Base-by-base conservation (phyloP, 1,140 invertebrate species). In the Drosophila truncata region DNA sequence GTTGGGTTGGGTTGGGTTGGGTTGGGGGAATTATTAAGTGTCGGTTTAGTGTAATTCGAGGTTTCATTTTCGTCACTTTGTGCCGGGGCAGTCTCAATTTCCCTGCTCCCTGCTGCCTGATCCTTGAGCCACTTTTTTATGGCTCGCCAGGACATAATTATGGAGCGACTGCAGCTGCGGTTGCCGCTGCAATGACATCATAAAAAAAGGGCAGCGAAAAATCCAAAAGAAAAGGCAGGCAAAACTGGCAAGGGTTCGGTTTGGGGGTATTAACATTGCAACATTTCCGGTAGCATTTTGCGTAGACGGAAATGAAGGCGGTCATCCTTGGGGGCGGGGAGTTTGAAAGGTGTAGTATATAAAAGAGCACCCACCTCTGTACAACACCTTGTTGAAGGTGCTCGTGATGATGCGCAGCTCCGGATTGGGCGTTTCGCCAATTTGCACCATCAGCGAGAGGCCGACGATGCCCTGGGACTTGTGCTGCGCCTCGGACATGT, bases 401-500 rank as follows among this genome's bases (percentile, higher is more conserved):
- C 96, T 97, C n/a, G 97, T 98, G 91, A 98, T 96, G 80, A 97
- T 95, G 80, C 96, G 94, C 44, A 98, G 93, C 92, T 98, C 97
- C 10, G 96, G 95, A 93, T 98, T 97, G 67, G 96, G 96, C 37
- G 95, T 96, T 76, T 98, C 96, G 20, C 97, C 97, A 80, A 98
- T 96, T 95, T 99, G 97, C 44, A 99, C 96, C 95, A 99, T 97
- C 67, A 99, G 93, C 16, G 98, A 98, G 74, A 99, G 97, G 10
- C 96, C 98, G 9, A 99, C 97, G 72, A 99, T 95, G 31, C 98
- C 98, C 93, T 98, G 97, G 33, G 97, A 97, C 93, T 97, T 97
- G 92, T 98, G 96, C 82, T 98, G 96, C 23, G 98, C 98, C 93
- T 99, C 97, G 31, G 97, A 96, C 95, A 99, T 98, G 93, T 99